These are phyloP conservation scores for Pteronotus mesoamericanus DNA, from an alignment of 2,797 vertebrate genomes.

Conservation along the genomic window DNA sequence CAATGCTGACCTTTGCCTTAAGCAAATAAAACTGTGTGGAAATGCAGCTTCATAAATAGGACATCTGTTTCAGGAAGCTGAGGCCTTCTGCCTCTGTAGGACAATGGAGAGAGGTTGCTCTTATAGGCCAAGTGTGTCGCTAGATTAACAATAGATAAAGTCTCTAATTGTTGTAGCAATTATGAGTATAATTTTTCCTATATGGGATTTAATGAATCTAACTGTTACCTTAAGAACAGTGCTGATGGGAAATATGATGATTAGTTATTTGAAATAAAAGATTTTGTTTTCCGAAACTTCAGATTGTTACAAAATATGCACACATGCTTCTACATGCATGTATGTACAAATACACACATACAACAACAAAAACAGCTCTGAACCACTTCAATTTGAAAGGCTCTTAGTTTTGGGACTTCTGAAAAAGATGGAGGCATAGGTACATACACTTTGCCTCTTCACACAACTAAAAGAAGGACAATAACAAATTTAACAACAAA, in stretches of 20 bases:
- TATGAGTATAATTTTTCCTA: background rate
- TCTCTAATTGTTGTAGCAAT: slow-evolving; percentile 4
- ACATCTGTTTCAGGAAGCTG: background rate
- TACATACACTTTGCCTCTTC: no score
- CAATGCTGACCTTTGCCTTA: background rate
- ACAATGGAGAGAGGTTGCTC: background rate
- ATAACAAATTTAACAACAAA: no score
- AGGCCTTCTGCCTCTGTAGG: background rate
- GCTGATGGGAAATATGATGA: background rate
- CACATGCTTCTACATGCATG: fast-evolving
- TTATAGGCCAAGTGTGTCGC: background rate
- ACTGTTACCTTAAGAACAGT: background rate
- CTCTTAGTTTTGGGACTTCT: no score
- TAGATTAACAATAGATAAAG: background rate
- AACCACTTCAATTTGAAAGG: background rate
- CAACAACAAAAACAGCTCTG: background rate
- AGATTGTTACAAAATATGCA: background rate
- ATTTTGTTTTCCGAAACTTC: background rate
- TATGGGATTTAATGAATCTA: slow-evolving; percentile 8
- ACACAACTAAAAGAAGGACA: no score
- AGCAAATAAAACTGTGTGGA: background rate
- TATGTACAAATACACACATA: background rate
- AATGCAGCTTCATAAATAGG: background rate
- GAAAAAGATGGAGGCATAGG: no score
- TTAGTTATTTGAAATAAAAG: background rate